A percentile compares a stretch with the other conserved stretches of the same genome.
phyloP scores from a whole-genome alignment of 2,888 invertebrate species.

The Eueremaeus valkanovi region DNA sequence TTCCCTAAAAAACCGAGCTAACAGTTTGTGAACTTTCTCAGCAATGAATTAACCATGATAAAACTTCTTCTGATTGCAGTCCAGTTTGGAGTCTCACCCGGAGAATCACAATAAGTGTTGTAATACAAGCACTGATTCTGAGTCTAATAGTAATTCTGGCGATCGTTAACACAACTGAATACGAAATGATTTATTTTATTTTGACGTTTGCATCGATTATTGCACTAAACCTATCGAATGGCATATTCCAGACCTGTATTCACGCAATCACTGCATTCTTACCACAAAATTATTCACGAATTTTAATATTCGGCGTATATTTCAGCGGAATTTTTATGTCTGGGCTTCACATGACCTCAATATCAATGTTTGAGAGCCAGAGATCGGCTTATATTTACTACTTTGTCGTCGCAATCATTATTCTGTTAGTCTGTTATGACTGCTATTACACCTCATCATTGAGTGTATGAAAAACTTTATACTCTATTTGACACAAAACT shows the following conservation, averaged over 20 bases:
- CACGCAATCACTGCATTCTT: conserved; percentile 91
- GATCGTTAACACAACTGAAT: conserved; percentile 73
- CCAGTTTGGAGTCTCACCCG: conserved; percentile 53
- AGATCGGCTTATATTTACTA: conserved; percentile 92
- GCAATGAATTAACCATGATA: background rate
- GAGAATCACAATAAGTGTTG: conserved; percentile 53
- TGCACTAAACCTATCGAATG: conserved; percentile 79
- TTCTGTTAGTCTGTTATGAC: conserved; percentile 85
- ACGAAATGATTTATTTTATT: conserved; percentile 72
- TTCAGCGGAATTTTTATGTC: conserved; percentile 83
- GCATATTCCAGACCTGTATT: conserved; percentile 94
- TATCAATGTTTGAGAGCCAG: conserved; percentile 64
- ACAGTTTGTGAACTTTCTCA: background rate
- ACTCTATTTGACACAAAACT: background rate
- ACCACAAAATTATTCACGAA: conserved; percentile 86
- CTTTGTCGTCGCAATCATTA: conserved; percentile 87
- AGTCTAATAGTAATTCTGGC: conserved; percentile 79
- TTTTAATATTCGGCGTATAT: conserved; percentile 87
- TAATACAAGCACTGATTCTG: conserved; percentile 65
- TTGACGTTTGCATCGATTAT: conserved; percentile 77
- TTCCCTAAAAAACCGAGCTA: no score
- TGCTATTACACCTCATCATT: conserved; percentile 91
- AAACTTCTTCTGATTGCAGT: conserved; percentile 44
- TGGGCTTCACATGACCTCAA: conserved; percentile 66
- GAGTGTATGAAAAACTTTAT: conserved; percentile 64